Conservation (phyloP, 2,797 vertebrate species). For the Tenualosa ilisha region DNA sequence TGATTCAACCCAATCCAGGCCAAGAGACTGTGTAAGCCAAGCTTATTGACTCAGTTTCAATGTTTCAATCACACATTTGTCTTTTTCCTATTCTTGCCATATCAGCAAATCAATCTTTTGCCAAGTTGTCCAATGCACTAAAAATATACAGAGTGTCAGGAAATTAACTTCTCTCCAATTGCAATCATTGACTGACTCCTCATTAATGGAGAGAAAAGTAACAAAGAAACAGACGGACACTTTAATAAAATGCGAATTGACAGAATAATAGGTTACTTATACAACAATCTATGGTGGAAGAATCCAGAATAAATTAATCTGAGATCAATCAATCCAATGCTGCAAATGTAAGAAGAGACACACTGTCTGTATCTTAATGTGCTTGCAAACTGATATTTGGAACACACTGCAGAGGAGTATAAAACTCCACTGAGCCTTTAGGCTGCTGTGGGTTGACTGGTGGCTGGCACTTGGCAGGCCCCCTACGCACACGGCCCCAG, state of each 20-base stretch:
- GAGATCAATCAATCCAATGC: background rate
- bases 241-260: background rate
- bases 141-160: background rate
- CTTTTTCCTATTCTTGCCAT: background rate
- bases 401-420: background rate
- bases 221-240: background rate
- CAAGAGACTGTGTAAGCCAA: background rate
- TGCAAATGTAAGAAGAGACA: background rate
- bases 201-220: background rate
- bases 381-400: background rate
- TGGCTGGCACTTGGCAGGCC: conserved; percentile 7
- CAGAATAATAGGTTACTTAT: background rate
- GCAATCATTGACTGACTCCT: conserved; percentile 12
- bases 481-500: background rate
- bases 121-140: background rate
- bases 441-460: conserved; percentile 32
- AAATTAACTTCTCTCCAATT: conserved; percentile 17
- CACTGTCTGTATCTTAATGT: background rate
- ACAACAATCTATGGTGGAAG: background rate
- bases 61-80: background rate
- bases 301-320: background rate
- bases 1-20: no score
- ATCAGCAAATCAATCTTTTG: conserved; percentile 17
- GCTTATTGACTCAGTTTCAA: background rate
- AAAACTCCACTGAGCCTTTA: background rate